Conservation (phyloP, 2,888 invertebrate species). For the Adelognathus sp. region DNA sequence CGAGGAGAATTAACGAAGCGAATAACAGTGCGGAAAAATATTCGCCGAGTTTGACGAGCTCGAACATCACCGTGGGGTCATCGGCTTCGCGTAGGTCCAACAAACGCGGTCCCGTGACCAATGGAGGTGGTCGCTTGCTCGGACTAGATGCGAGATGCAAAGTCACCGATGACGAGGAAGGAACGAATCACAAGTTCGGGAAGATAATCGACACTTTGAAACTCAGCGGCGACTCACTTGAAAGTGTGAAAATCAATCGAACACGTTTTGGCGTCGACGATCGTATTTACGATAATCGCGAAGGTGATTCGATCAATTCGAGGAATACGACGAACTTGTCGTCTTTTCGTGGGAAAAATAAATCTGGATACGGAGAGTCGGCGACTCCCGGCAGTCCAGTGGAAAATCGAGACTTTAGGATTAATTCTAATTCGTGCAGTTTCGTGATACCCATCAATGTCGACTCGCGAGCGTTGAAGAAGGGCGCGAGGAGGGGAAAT, state of each 20-base stretch:
- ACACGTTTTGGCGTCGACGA: neutral
- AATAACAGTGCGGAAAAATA: constrained; percentile 13
- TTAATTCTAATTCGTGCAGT: constrained; percentile 66
- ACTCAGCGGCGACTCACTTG: neutral
- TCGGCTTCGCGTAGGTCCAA: neutral
- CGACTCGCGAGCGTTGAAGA: constrained; percentile 18
- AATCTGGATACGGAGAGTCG: neutral
- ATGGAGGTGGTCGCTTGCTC: neutral
- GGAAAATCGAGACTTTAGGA: constrained; percentile 55
- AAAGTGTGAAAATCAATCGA: neutral
- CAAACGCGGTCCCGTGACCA: constrained; percentile 15
- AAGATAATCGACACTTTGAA: neutral
- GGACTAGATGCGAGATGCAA: neutral
- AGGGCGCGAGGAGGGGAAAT: constrained; percentile 28
- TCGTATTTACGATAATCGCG: neutral
- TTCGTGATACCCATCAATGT: constrained; percentile 63
- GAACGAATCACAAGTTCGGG: neutral
- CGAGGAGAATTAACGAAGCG: constrained; percentile 4
- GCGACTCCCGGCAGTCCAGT: constrained; percentile 5
- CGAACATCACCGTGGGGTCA: neutral
- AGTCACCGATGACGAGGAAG: neutral
- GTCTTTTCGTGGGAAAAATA: constrained; percentile 16
- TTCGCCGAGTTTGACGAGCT: neutral
- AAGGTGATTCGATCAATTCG: neutral
- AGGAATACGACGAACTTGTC: constrained; percentile 1